These are phyloP conservation scores for Mycalesis mineus DNA, from an alignment of 2,888 invertebrate species.

Conservation along the genomic window DNA sequence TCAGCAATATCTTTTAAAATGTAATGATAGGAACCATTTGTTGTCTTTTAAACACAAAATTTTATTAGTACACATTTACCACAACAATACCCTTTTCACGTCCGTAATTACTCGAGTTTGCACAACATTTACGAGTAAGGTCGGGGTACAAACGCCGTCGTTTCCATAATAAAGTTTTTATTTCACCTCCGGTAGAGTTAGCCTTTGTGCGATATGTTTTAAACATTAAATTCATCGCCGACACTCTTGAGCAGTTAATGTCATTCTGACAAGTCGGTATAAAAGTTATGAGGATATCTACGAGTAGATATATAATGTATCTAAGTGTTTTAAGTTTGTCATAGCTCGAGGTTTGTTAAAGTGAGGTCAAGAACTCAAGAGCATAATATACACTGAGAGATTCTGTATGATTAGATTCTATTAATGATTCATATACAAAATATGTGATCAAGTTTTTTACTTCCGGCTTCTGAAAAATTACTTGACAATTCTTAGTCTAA, in stretches of 20 bases:
- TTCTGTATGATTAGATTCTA: no score
- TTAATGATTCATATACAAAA: no score
- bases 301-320: background rate
- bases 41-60: no score
- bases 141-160: slow-evolving; percentile 41
- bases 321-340: background rate
- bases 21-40: no score
- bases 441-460: no score
- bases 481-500: no score
- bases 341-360: no score
- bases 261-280: slow-evolving; percentile 32
- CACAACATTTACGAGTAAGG: slow-evolving; percentile 36
- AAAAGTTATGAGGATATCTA: slow-evolving; percentile 23
- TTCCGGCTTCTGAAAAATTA: no score
- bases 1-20: no score
- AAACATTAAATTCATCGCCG: slow-evolving; percentile 41
- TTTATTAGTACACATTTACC: slow-evolving; percentile 27
- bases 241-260: slow-evolving; percentile 41
- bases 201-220: slow-evolving; percentile 29
- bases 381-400: no score
- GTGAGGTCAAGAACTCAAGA: no score
- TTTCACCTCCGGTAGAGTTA: slow-evolving; percentile 39
- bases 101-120: slow-evolving; percentile 44
- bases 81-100: slow-evolving; percentile 47
- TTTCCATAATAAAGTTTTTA: slow-evolving; percentile 42